Conservation (phyloP, 2,888 invertebrate species). For the Tenthredo amoena region DNA sequence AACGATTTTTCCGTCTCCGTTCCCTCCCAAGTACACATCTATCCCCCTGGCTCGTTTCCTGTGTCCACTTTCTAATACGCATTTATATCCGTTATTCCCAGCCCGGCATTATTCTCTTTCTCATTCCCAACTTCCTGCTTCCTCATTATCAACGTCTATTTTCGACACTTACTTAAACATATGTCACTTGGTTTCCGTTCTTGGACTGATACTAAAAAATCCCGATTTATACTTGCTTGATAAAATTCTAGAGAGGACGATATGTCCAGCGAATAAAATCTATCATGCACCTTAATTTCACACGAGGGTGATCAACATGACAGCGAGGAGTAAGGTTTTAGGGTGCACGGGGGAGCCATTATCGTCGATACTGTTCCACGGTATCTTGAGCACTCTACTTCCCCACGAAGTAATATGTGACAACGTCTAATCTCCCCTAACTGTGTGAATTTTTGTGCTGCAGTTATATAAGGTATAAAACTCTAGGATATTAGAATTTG, state of each 20-base stretch:
- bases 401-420: conserved; percentile 25
- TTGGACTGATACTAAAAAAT: not conserved
- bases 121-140: not conserved
- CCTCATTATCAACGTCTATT: not conserved
- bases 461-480: not conserved
- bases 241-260: not conserved
- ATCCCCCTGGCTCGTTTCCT: not conserved
- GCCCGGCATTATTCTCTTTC: not conserved
- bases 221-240: not conserved
- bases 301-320: not conserved
- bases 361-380: conserved; percentile 14
- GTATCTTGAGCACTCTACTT: not conserved
- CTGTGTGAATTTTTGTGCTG: conserved; percentile 37
- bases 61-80: not conserved
- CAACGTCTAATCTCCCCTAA: conserved; percentile 38
- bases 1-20: conserved; percentile 1
- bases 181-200: not conserved
- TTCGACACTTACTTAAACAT: not conserved
- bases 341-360: not conserved
- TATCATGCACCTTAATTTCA: not conserved
- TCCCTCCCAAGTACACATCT: not conserved
- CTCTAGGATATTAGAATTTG: conserved; percentile 20
- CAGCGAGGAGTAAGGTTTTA: not conserved
- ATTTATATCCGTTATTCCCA: conserved; percentile 9
- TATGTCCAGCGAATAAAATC: not conserved